These are phyloP conservation scores for Siniperca knerii DNA, from an alignment of 2,113 vertebrate genomes.

Conservation along the genomic window DNA sequence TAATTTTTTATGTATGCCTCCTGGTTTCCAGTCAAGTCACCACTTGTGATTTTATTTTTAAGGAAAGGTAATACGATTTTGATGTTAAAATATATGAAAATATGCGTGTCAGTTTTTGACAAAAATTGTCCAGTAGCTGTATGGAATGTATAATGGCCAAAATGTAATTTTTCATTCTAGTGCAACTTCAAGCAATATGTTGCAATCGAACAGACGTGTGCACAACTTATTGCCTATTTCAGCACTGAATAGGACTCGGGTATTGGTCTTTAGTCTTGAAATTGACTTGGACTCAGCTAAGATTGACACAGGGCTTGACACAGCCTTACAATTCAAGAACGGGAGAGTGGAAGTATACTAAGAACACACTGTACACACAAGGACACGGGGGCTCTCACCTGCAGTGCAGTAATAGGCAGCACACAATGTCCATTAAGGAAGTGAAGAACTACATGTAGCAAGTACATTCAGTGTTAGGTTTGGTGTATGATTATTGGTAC, in stretches of 20 bases:
- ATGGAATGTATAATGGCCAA: not conserved
- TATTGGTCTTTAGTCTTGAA: conserved; percentile 30
- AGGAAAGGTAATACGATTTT: not conserved
- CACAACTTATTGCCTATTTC: conserved; percentile 6
- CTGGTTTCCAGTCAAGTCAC: not conserved
- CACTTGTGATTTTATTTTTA: not conserved
- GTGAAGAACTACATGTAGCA: not conserved
- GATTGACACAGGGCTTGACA: conserved; percentile 1
- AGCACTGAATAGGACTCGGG: conserved; percentile 1
- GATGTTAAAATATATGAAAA: not conserved
- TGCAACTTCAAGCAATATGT: not conserved
- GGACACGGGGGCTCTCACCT: conserved; percentile 27
- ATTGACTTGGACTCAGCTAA: conserved; percentile 25
- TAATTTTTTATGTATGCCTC: not conserved
- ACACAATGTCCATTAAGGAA: not conserved
- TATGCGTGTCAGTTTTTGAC: not conserved
- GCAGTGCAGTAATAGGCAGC: conserved; percentile 12
- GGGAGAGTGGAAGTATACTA: not conserved
- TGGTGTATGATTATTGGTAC: not conserved
- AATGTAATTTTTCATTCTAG: conserved; percentile 3
- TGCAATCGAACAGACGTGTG: conserved; percentile 10
- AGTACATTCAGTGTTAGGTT: not conserved
- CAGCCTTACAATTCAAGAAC: conserved; percentile 9
- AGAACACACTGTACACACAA: conserved; percentile 10
- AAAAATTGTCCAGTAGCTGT: not conserved